Conservation (phyloP, 2,888 invertebrate species). For the Chirona hameri region DNA sequence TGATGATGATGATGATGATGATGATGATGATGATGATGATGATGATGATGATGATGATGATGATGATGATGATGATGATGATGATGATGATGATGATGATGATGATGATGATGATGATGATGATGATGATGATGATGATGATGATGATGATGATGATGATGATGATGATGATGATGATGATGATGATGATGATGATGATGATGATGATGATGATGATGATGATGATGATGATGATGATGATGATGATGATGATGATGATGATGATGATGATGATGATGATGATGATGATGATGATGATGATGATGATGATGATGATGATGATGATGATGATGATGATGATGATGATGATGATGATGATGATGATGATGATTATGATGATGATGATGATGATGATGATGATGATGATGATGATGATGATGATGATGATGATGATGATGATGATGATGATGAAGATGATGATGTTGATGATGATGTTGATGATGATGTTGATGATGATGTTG, state of each 20-base stretch:
- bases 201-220: constrained; percentile 22
- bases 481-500: not conserved
- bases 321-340: no score
- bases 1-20: constrained; percentile 7
- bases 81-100: constrained; percentile 22
- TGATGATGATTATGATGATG: no score
- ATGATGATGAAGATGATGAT: constrained; percentile 10
- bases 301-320: constrained; percentile 22
- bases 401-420: no score
- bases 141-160: not conserved
- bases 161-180: constrained; percentile 22
- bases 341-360: no score
- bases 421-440: constrained; percentile 22
- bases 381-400: no score
- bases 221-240: constrained; percentile 22
- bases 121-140: constrained; percentile 3
- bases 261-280: constrained; percentile 22
- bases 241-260: constrained; percentile 22
- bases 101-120: constrained; percentile 22
- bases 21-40: constrained; percentile 22
- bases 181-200: constrained; percentile 22
- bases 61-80: constrained; percentile 22
- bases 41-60: constrained; percentile 22
- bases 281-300: constrained; percentile 22
- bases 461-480: constrained; percentile 7